Base-by-base conservation (phyloP, 2,888 invertebrate genomes). In the Autographa gamma region DNA sequence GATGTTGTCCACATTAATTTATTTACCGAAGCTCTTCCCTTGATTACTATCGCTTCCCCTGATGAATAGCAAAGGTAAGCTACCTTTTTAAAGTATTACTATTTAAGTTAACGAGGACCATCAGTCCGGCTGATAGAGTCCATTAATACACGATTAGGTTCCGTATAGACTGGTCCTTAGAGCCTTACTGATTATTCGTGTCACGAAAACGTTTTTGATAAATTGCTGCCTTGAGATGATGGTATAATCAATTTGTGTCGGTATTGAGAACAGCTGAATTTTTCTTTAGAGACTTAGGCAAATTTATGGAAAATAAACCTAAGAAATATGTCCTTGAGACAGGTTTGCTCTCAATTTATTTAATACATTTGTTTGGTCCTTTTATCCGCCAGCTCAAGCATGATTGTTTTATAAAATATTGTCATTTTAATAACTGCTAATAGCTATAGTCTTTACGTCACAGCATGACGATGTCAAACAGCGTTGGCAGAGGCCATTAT, bases 61-160 rank as follows among this genome's bases (percentile, higher is more conserved):
- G 76, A 80, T 80, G 72, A 70, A 76, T 74, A 60, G 63, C 14
- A 13, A 65, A 67, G 54, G 56, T 70, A 65, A n/a, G 43, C 52
- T 68, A 69, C 78, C 78, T 79, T 75, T 80, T 79, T 73, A 73
- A 73, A 73, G 74, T 73, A 73, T 76, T 70, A 63, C 78, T 71
- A 73, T 74, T 80, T 80, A 72, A 74, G 66, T 63, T 72, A 83
- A 83, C 61, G 81, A 78, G 43, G 32, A 34, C 66, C 66, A 63
- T 82, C 71, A 76, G 73, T 76, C 73, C 68, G 9, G 59, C 73
- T 63, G 70, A 79, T 75, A 63, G 79, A 19, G 25, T n/a, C 71
- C 58, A 81, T 82, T 76, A 69, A 62, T 76, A 62, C 63, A 43
- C 48, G 66, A 82, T 79, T 74, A 69, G 62, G 41, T 60, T 71